phyloP scores from a whole-genome alignment of 2,797 vertebrate species.

The Epinephelus awoara region DNA sequence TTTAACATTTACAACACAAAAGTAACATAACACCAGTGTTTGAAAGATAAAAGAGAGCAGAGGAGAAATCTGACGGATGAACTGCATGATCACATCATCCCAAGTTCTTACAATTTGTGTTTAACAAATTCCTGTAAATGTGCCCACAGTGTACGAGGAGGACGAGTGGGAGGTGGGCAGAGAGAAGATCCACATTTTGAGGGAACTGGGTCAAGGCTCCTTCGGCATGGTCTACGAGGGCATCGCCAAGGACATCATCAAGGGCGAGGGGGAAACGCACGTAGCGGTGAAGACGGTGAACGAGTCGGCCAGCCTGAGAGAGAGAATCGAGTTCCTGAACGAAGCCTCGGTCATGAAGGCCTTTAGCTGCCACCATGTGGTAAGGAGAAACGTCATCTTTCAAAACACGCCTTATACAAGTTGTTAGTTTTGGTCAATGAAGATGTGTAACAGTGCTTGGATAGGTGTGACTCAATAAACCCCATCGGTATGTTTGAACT shows the following conservation, averaged over 20 bases:
- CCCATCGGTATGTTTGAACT: neutral
- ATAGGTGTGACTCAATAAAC: slow-evolving; percentile 2
- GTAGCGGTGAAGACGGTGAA: slow-evolving; percentile 98
- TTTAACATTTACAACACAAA: neutral
- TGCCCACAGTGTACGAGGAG: slow-evolving; percentile 91
- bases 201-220: slow-evolving; percentile 96
- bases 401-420: neutral
- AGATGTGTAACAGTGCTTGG: neutral
- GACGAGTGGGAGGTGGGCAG: slow-evolving; percentile 97
- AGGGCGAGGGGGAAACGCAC: slow-evolving; percentile 89
- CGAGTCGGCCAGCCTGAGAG: slow-evolving; percentile 94
- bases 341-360: slow-evolving; percentile 99
- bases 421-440: slow-evolving; percentile 5
- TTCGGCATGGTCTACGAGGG: slow-evolving; percentile 99
- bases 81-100: neutral
- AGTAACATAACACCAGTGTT: neutral
- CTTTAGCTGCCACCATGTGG: slow-evolving; percentile 98
- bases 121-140: slow-evolving; percentile 13
- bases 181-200: slow-evolving; percentile 93
- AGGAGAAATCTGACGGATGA: neutral
- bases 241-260: slow-evolving; percentile 93
- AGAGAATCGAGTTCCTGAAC: slow-evolving; percentile 97
- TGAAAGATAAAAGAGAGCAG: neutral
- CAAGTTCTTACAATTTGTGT: neutral
- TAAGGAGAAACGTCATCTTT: slow-evolving; percentile 68